A percentile compares a stretch with the other conserved stretches of the same genome.
Conservation (phyloP, 2,113 vertebrate genomes). For the Amphiprion percula region DNA sequence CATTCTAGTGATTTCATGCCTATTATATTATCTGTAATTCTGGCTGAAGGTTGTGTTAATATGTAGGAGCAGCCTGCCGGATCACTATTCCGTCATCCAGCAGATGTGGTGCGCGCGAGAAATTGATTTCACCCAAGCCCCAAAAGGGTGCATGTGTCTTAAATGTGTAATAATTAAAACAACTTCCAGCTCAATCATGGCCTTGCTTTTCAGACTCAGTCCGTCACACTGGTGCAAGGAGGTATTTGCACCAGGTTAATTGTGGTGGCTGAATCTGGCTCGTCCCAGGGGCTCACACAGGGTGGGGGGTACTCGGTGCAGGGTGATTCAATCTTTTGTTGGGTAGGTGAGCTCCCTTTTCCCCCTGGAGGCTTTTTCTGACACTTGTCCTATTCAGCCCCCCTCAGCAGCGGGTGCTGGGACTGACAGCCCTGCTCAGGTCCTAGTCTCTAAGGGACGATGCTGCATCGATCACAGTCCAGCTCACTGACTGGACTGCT, state of each 20-base stretch:
- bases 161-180: conserved; percentile 82
- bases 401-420: conserved; percentile 87
- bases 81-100: conserved; percentile 33
- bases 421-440: conserved; percentile 90
- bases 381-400: conserved; percentile 89
- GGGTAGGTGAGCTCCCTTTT: conserved; percentile 87
- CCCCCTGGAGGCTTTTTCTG: conserved; percentile 88
- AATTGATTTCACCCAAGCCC: conserved; percentile 78
- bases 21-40: conserved; percentile 46
- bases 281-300: conserved; percentile 81
- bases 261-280: conserved; percentile 84
- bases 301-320: conserved; percentile 74
- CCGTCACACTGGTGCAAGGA: conserved; percentile 71
- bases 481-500: conserved; percentile 87
- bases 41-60: conserved; percentile 57
- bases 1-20: conserved; percentile 55
- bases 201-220: conserved; percentile 49
- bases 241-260: conserved; percentile 93
- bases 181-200: conserved; percentile 73
- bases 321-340: conserved; percentile 95
- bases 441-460: conserved; percentile 86
- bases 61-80: conserved; percentile 49
- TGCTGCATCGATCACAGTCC: conserved; percentile 90
- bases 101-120: conserved; percentile 46
- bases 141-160: conserved; percentile 63